Conservation (phyloP, 2,888 invertebrate species). For the Sclerodermus sp. region DNA sequence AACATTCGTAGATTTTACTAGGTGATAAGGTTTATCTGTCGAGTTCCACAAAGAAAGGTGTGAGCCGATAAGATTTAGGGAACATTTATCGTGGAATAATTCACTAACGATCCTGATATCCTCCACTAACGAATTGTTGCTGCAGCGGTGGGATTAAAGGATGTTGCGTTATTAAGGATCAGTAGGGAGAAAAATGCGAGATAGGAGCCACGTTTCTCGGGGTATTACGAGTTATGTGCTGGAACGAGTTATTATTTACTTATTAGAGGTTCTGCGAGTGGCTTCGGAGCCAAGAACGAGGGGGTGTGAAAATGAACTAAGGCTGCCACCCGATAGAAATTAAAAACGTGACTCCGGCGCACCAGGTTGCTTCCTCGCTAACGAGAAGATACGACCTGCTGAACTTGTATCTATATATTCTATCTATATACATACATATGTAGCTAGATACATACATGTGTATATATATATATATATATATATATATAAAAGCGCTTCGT, state of each 20-base stretch:
- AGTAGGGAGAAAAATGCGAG: too few relatives aligned
- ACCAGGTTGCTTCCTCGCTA: constrained; percentile 44
- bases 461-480: too few relatives aligned
- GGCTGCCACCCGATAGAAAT: constrained; percentile 45
- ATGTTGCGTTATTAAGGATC: too few relatives aligned
- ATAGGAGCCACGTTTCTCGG: not conserved
- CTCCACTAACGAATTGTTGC: too few relatives aligned
- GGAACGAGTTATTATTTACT: constrained; percentile 51
- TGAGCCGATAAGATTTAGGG: too few relatives aligned
- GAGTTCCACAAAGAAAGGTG: too few relatives aligned
- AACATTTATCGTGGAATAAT: too few relatives aligned
- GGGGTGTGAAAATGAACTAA: constrained; percentile 52
- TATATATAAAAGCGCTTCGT: too few relatives aligned
- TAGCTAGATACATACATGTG: not conserved
- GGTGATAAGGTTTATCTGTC: too few relatives aligned
- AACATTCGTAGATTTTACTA: too few relatives aligned
- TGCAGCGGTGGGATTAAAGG: too few relatives aligned
- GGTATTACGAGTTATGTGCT: constrained; percentile 35
- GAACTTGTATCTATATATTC: constrained; percentile 25
- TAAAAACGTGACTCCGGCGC: constrained; percentile 52
- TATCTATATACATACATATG: constrained; percentile 13
- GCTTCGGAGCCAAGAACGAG: constrained; percentile 6
- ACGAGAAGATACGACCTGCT: constrained; percentile 54
- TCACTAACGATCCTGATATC: too few relatives aligned
- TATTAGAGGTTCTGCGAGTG: constrained; percentile 38